Evolutionary conservation across 2,113 vertebrate species (phyloP).

Genomic region (Takifugu bimaculatus): DNA sequence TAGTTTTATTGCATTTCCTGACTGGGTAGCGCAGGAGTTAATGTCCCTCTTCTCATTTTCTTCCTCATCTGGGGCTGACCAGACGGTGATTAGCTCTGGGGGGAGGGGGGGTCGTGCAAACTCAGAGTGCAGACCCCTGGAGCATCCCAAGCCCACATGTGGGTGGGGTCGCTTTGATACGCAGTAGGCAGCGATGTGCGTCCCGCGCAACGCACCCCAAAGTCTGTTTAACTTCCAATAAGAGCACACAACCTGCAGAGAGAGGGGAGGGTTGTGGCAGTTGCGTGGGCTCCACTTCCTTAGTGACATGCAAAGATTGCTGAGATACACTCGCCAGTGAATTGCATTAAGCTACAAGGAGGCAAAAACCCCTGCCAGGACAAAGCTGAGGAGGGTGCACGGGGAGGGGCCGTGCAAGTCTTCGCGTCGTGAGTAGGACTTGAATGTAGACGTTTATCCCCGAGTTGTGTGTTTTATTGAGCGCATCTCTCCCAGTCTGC

Average conservation of each 20-base stretch:
- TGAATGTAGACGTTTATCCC: slow-evolving; percentile 21
- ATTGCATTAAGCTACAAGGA: slow-evolving; percentile 12
- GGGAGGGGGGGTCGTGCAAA: slow-evolving; percentile 9
- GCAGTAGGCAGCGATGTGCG: slow-evolving; percentile 57
- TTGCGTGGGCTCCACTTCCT: slow-evolving; percentile 13
- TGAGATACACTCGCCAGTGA: slow-evolving; percentile 12
- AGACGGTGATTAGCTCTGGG: slow-evolving; percentile 68
- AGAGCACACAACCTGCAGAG: slow-evolving; percentile 33
- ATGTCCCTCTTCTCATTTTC: slow-evolving; percentile 28
- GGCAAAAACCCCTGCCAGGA: slow-evolving; percentile 30
- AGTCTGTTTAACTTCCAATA: slow-evolving; percentile 43
- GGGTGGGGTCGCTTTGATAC: slow-evolving; percentile 72
- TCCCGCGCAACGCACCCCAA: slow-evolving; percentile 22
- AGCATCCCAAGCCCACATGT: slow-evolving; percentile 48
- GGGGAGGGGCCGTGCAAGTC: slow-evolving; percentile 14
- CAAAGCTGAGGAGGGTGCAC: slow-evolving; percentile 14
- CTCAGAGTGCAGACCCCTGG: slow-evolving; percentile 31
- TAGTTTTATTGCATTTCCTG: too few species aligned
- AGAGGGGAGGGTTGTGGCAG: slow-evolving; percentile 12
- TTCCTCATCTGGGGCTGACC: slow-evolving; percentile 29
- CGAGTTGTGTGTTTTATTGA: slow-evolving; percentile 5
- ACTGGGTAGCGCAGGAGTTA: slow-evolving; percentile 57
- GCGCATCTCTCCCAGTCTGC: not conserved
- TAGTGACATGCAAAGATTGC: slow-evolving; percentile 9
- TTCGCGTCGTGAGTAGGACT: slow-evolving; percentile 48